Base-by-base conservation (phyloP, 2,113 vertebrate species). In the Maccullochella peelii region DNA sequence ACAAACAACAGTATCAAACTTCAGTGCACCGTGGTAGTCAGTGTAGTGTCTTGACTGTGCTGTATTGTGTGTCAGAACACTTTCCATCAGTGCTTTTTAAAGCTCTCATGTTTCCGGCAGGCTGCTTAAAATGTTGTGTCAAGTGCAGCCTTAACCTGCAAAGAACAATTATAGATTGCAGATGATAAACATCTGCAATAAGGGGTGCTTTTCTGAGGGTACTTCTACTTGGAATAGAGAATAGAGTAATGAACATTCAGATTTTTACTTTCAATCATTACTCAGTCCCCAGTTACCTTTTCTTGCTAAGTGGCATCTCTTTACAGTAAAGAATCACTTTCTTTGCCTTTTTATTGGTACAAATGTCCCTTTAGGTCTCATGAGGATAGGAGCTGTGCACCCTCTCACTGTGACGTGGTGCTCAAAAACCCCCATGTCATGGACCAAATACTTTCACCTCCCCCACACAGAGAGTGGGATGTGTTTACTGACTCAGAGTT, bases 391-490 rank as follows among this genome's bases (percentile, higher is more conserved):
- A 57, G 8, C 47, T 30, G 40, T 63, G 77, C 27, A 77, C 77
- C 33, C 71, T 73, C 78, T 86, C 55, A 77, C 63, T 78, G 30
- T 50, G 3, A 57, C 8, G 5, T 54, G 15, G 20, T 81, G 38
- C 81, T 40, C 20, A 78, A 89, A 85, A 83, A 73, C 1, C 65
- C 67, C 85, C n/a, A 42, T 85, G 66, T 65, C 74, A 85, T 70
- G 42, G 47, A 87, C 44, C 33, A 70, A 61, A 57, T 52, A 91
- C 79, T 87, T 86, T 85, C 76, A 74, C 79, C 88, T 79, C 86
- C 83, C 74, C 81, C 88, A 67, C 84, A 71, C 36, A 67, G 42
- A 77, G 73, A 82, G 92, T 90, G 82, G 89, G 88, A 59, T 25
- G 55, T 79, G 74, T 92, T 88, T 58, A 85, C 74, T 78, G 84